Evolutionary conservation across 2,888 invertebrate species (phyloP).

Genomic region (Eulithis testata): DNA sequence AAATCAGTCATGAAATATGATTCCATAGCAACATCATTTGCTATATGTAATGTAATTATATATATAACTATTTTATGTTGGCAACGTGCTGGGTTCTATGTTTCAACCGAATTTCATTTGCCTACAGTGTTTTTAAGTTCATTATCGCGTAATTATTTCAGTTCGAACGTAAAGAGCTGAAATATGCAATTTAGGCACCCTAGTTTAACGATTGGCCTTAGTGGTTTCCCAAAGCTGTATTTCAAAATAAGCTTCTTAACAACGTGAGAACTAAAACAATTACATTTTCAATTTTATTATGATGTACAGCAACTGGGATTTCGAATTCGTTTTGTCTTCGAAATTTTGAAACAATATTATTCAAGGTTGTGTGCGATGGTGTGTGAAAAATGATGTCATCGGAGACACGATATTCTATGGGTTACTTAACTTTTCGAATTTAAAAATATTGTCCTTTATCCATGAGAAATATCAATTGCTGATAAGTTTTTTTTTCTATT

Average conservation of each 20-base stretch:
- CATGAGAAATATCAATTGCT: too few relatives aligned
- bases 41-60: neutral
- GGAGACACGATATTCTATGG: conserved; percentile 1
- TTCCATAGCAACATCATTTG: conserved; percentile 12
- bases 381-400: conserved; percentile 20
- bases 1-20: neutral
- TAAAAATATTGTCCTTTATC: neutral
- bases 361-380: conserved; percentile 24
- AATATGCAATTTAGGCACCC: too few relatives aligned
- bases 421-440: neutral
- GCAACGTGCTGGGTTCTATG: too few relatives aligned
- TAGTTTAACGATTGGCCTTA: neutral
- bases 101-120: too few relatives aligned
- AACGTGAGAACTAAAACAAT: conserved; percentile 23
- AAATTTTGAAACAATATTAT: conserved; percentile 22
- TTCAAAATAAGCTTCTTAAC: conserved; percentile 1
- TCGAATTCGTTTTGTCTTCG: conserved; percentile 25
- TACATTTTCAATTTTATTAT: conserved; percentile 32
- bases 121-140: too few relatives aligned
- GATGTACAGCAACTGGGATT: conserved; percentile 28
- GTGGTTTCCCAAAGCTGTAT: neutral
- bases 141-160: too few relatives aligned
- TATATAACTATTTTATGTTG: too few relatives aligned
- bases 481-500: too few relatives aligned
- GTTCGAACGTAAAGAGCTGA: too few relatives aligned